Evolutionary conservation across 2,888 invertebrate genomes (phyloP), one percentile per base, ranked within the genome.

Genomic region (Lasioglossum calceatum): DNA sequence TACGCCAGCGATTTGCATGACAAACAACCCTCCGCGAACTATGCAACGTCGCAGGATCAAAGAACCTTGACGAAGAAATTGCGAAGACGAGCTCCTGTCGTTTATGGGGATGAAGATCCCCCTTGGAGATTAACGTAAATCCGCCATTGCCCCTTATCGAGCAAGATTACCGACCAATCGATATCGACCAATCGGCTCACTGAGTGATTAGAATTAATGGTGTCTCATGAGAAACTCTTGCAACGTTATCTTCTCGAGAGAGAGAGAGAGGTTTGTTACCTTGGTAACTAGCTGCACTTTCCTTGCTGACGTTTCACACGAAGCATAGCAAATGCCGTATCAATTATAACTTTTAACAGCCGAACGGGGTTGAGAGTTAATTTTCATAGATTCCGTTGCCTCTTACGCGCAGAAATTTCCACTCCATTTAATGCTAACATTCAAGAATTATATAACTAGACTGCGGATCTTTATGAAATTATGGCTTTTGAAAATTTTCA

Each of bases 1-100:
- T 74, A 27, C 75, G 50, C 32, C 14, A 23, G 3, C 3, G 50
- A 78, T 82, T 82, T 82, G 16, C 73, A 82, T 82, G 73, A 42
- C 64, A 78, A 82, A 78, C 72, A 58, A 67, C 19, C 36, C 47
- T 14, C 27, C 71, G n/a, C 36, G 19, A 36, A 47, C 19, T 44
- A 36, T 44, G 42, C 71, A 27, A 47, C 19, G n/a, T 71, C 39
- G 19, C 19, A 70, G 54, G 77, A 54, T 81, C 77, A 61, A 61
- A 58, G 58, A 32, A 54, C 58, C 44, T 16, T 32, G 61, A 27
- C 61, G 32, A 64, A 64, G 27, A 64, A 64, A 32, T 64, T 32
- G 7, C 7, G 16, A 5, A 44, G 16, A 64, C 16, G 27, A 7
- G 32, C 32, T 64, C 7, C 64, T 64, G 16, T 16, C 32, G 64